Evolutionary conservation across 2,113 vertebrate genomes (phyloP).

Genomic region (Hypanus sabinus): DNA sequence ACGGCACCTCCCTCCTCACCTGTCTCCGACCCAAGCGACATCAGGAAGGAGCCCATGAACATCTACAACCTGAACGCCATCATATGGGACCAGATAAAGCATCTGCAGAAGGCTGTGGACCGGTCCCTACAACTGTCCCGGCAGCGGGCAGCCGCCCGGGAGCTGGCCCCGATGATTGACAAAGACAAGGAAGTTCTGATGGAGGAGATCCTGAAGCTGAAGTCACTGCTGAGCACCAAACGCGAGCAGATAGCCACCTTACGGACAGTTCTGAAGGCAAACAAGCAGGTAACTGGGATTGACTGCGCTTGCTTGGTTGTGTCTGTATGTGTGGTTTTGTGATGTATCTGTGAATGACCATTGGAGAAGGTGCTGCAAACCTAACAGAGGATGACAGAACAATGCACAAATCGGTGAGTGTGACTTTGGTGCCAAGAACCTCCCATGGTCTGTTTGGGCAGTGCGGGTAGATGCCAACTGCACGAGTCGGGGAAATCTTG

Average conservation of each 20-base stretch:
- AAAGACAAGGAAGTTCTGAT: slow-evolving; percentile 93
- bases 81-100: slow-evolving; percentile 95
- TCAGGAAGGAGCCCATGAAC: slow-evolving; percentile 95
- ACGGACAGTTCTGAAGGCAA: slow-evolving; percentile 89
- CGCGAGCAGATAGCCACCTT: slow-evolving; percentile 94
- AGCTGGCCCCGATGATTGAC: slow-evolving; percentile 82
- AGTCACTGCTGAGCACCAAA: slow-evolving; percentile 92
- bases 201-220: slow-evolving; percentile 95
- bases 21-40: slow-evolving; percentile 71
- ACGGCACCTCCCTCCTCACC: slow-evolving; percentile 75
- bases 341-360: not conserved
- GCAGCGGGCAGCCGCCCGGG: slow-evolving; percentile 82
- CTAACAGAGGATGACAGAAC: not conserved
- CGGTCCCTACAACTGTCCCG: slow-evolving; percentile 85
- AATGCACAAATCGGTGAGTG: not conserved
- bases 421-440: not conserved
- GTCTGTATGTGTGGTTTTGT: not conserved
- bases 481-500: too few relatives aligned
- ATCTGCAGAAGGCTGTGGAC: slow-evolving; percentile 92
- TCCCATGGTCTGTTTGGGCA: not conserved
- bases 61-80: slow-evolving; percentile 98
- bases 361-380: not conserved
- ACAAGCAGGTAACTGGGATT: slow-evolving; percentile 76
- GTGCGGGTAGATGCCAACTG: too few relatives aligned
- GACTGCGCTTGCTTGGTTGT: not conserved